Base-by-base conservation (phyloP, 1,140 invertebrate species). In the Bombus soroeensis region DNA sequence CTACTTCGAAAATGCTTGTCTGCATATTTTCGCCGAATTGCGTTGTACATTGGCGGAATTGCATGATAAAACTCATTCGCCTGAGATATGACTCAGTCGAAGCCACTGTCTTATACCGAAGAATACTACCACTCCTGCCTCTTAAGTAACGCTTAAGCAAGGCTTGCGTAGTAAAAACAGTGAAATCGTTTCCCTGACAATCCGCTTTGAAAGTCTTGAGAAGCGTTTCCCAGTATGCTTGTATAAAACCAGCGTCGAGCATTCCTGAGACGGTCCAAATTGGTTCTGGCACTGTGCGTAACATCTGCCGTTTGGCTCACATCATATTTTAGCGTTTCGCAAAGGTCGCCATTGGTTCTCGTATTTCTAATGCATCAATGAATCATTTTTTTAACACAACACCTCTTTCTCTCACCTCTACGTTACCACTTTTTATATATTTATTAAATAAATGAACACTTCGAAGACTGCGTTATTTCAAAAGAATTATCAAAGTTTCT, bases 231-330 rank as follows among this genome's bases (percentile, higher is more conserved):
- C 74, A 75, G 77, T 82, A 84, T 77, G 80, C 84, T 91, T 82
- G 81, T 73, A 87, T 18, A 43, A 47, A 68, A 73, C 87, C 64
- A 71, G 83, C 79, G 81, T 84, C 81, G 59, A 84, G 81, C 87
- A 92, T 92, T 93, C 82, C 85, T 91, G 81, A 93, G 90, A 89
- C 89, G 88, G 88, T 93, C 94, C 94, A 94, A 94, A 93, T 94
- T 90, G 88, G 91, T 93, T 93, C 89, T 94, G 94, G 94, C 94
- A 94, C 90, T 71, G 88, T 47, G 71, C 64, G 85, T 85, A 83
- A 53, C 85, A 64, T 83, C 83, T 87, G 74, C 85, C 66, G 85
- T 90, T 93, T 89, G 86, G 88, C 88, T 80, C 77, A 83, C 81
- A 88, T 89, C 86, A 86, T 92, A 92, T 91, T 91, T 90, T 88